These are phyloP conservation scores for Scartelaos histophorus DNA, from an alignment of 2,113 vertebrate species.

Conservation along the genomic window DNA sequence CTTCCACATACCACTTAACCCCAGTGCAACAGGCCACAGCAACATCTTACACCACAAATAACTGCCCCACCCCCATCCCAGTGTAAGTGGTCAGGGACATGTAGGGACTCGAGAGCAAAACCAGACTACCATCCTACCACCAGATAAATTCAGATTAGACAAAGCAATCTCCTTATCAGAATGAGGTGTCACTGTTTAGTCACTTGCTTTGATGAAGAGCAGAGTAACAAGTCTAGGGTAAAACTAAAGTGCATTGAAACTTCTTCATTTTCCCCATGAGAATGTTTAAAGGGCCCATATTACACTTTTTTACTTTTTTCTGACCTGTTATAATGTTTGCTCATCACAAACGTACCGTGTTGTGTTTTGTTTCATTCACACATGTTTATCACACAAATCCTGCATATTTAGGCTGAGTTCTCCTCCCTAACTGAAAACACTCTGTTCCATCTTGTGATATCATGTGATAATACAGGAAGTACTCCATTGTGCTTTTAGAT, in stretches of 20 bases:
- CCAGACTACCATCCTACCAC: slow-evolving; percentile 32
- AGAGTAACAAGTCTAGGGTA: slow-evolving; percentile 18
- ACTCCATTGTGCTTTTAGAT: too few relatives aligned
- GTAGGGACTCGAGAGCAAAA: slow-evolving; percentile 39
- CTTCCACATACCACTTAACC: slow-evolving; percentile 61
- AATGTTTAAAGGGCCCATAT: slow-evolving; percentile 23
- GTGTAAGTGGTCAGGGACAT: slow-evolving; percentile 36
- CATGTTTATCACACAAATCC: too few relatives aligned
- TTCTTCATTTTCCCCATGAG: slow-evolving; percentile 24
- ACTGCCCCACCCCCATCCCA: slow-evolving; percentile 7
- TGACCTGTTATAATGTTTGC: too few relatives aligned
- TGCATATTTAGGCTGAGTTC: too few relatives aligned
- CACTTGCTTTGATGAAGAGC: background rate
- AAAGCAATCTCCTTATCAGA: slow-evolving; percentile 11
- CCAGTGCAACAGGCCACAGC: slow-evolving; percentile 35
- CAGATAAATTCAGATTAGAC: slow-evolving; percentile 54
- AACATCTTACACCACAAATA: slow-evolving; percentile 44
- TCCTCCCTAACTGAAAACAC: too few relatives aligned
- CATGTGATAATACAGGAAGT: too few relatives aligned
- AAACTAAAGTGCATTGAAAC: slow-evolving; percentile 29
- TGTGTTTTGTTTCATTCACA: too few relatives aligned
- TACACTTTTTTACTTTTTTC: too few relatives aligned
- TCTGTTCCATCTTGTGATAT: too few relatives aligned
- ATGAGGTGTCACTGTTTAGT: slow-evolving; percentile 15
- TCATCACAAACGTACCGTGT: too few relatives aligned